Evolutionary conservation across 2,888 invertebrate species (phyloP), one percentile per base, ranked within the genome.

Genomic region (Amblyjoppa fuscipennis): DNA sequence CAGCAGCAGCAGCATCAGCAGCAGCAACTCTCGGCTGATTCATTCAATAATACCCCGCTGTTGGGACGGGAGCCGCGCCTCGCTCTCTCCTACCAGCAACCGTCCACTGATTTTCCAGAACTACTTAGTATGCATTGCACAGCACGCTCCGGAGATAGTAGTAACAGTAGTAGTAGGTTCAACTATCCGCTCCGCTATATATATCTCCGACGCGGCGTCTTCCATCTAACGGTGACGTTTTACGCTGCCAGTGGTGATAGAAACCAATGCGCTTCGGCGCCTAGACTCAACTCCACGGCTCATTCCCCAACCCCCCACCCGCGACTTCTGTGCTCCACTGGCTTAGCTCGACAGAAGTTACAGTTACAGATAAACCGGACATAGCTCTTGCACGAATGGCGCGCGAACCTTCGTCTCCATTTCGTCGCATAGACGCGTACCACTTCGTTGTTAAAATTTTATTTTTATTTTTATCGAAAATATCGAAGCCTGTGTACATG

Each of bases 91-190:
- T 87, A 87, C 86, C 84, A 87, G 86, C 86, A 78, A 88, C 85
- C 87, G 86, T 82, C 87, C 82, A 89, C 87, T 87, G 91, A 89
- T 90, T 90, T 89, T 88, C 87, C 83, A 87, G 86, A 90, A 88
- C 89, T 88, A 89, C 88, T 91, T 90, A 85, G 84, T 90, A 91
- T 91, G 89, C 90, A 90, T 89, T 88, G 90, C 87, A 87, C 89
- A 87, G 80, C 86, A 83, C 81, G 70, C 49, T 59, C 25, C 51
- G 49, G 68, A 77, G 85, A 86, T 85, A 87, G 88, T 84, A 85
- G 86, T 88, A 86, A 81, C 77, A 83, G 80, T 82, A 84, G 71
- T 71, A 76, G 80, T 71, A 76, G 80, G 76, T 80, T 70, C 71
- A 53, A 80, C 59, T 59, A 45, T 59, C 59, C 38, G n/a, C 53